Evolutionary conservation across 2,113 vertebrate species (phyloP), one percentile per base, ranked within the genome.

Genomic region (Chascanopsetta lugubris): DNA sequence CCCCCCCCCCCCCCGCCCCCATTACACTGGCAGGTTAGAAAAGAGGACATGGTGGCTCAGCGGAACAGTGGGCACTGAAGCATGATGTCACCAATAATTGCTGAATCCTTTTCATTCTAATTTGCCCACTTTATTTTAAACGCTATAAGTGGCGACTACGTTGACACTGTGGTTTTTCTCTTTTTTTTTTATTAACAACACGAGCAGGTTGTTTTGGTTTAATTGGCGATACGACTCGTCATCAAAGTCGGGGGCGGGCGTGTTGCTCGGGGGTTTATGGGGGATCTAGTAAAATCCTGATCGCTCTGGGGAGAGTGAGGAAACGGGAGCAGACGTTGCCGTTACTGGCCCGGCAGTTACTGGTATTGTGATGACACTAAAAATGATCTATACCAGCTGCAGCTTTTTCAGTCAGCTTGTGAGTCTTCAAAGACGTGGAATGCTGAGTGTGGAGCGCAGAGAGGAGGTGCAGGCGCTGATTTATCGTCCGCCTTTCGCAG

Each of bases 281-380:
- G n/a, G 77, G 47, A 73, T 82, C 62, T 40, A 54, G 72, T 87
- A 83, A 77, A 80, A 62, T 32, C 27, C 42, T 64, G 58, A 82
- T 75, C 55, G 72, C 72, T 78, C 43, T 60, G 72, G 43, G 53
- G 70, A 69, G 46, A 50, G 27, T 49, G 59, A 69, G 20, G 51
- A 53, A 84, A 82, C 60, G 36, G 48, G 47, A 61, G 59, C 70
- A 61, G 61, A 57, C 79, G 15, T 51, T 51, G 62, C 59, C 36
- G 74, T 61, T 73, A 77, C 69, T 61, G 36, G 55, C 59, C 79
- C 72, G n/a, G 61, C 58, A 71, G 54, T 77, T 68, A 77, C 58
- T 80, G 55, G 72, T 77, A 54, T 49, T 73, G 73, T 70, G 71
- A 63, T 71, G 75, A 76, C 72, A 69, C 54, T 82, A 72, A 79